Conservation (phyloP, 2,888 invertebrate species). For the Ferdinandea cuprea region DNA sequence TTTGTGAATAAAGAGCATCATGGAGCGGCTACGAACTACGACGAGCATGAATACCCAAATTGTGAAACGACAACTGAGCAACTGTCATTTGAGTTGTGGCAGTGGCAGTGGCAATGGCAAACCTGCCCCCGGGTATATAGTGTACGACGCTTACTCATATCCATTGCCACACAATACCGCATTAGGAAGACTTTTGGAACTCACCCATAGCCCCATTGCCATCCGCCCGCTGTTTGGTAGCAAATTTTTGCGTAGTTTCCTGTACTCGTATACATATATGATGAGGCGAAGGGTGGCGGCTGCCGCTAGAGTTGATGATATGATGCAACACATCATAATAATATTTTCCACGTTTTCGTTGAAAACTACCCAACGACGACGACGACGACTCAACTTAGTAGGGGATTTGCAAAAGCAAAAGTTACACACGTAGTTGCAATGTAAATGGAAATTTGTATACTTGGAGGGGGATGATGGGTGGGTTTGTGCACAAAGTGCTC, state of each 20-base stretch:
- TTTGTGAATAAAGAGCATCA: slow-evolving; percentile 59
- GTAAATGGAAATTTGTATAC: slow-evolving; percentile 68
- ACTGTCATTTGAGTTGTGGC: slow-evolving; percentile 50
- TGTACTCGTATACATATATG: background rate
- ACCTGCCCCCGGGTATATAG: background rate
- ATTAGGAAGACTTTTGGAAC: slow-evolving; percentile 35
- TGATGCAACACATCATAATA: slow-evolving; percentile 58
- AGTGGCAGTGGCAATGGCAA: too few species aligned
- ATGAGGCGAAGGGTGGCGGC: background rate
- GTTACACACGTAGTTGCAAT: slow-evolving; percentile 70
- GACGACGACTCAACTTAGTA: slow-evolving; percentile 1
- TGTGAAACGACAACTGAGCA: slow-evolving; percentile 60
- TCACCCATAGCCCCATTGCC: background rate
- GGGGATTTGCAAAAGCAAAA: slow-evolving; percentile 47
- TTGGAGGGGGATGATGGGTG: background rate
- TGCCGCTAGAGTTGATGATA: slow-evolving; percentile 36
- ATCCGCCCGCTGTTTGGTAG: slow-evolving; percentile 8
- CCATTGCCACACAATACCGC: background rate
- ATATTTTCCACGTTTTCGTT: slow-evolving; percentile 46
- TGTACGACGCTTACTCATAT: background rate
- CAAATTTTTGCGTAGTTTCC: slow-evolving; percentile 59
- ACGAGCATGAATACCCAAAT: slow-evolving; percentile 40
- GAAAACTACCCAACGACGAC: slow-evolving; percentile 43
- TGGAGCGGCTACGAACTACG: slow-evolving; percentile 19
- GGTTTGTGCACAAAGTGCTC: slow-evolving; percentile 27